Evolutionary conservation across 2,888 invertebrate genomes (phyloP).

Genomic region (Pristionchus japonicus): DNA sequence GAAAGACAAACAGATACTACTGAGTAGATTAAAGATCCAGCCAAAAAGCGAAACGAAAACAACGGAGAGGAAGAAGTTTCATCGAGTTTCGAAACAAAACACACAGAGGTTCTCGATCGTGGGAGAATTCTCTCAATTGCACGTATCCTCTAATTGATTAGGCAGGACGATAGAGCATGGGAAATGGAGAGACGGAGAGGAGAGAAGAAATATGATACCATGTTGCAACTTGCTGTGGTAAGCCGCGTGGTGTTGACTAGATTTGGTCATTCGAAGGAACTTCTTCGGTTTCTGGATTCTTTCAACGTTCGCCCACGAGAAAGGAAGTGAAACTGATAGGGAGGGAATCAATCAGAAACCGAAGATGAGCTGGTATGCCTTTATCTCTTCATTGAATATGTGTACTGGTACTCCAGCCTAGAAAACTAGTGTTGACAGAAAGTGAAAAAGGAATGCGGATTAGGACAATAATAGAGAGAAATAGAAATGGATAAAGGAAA

Average conservation of each 20-base stretch:
- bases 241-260: background rate
- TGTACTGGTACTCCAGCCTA: too few species aligned
- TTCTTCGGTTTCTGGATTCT: background rate
- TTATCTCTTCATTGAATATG: too few species aligned
- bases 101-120: background rate
- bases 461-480: too few species aligned
- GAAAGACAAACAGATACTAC: conserved; percentile 3
- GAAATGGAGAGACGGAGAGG: background rate
- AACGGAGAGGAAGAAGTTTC: background rate
- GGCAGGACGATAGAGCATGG: background rate
- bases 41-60: background rate
- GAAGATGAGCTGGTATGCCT: too few species aligned
- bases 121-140: background rate
- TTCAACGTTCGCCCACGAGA: too few species aligned
- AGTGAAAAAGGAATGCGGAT: too few species aligned
- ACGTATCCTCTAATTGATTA: background rate
- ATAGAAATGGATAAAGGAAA: too few species aligned
- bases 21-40: background rate
- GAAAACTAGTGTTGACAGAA: too few species aligned
- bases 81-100: background rate
- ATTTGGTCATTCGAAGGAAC: background rate
- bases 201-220: background rate
- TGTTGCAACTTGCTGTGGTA: background rate
- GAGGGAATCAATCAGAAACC: too few species aligned
- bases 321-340: too few species aligned